phyloP scores from a whole-genome alignment of 2,797 vertebrate species.

The Rhinella marina region DNA sequence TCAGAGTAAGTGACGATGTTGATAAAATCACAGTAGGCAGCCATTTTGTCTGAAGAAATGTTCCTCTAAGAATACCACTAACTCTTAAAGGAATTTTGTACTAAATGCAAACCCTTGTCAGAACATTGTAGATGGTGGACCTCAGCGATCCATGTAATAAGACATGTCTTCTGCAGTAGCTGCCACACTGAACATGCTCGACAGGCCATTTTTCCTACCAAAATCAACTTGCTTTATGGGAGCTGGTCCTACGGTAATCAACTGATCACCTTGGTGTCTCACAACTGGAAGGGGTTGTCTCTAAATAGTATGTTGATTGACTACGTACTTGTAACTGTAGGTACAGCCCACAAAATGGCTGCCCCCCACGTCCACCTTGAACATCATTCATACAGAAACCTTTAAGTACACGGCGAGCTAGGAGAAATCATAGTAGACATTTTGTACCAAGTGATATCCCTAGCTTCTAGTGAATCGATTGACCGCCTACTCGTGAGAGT shows the following conservation, averaged over 20 bases:
- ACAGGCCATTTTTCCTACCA: neutral
- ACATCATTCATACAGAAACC: neutral
- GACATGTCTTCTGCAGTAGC: too few relatives aligned
- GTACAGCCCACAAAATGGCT: conserved; percentile 1
- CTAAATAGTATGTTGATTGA: neutral
- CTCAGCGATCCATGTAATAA: too few relatives aligned
- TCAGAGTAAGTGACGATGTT: neutral
- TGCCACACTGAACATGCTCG: too few relatives aligned
- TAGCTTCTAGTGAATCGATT: neutral
- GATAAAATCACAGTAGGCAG: neutral
- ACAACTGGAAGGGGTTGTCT: neutral
- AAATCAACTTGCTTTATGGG: neutral
- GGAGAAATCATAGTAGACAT: neutral
- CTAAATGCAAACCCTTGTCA: too few relatives aligned
- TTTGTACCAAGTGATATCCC: neutral
- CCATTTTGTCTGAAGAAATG: neutral
- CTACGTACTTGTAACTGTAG: neutral
- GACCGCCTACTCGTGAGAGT: neutral
- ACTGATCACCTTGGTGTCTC: neutral
- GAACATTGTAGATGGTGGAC: too few relatives aligned
- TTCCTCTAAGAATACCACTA: too few relatives aligned
- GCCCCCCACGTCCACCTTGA: neutral
- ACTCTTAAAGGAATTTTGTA: neutral
- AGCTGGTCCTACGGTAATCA: too few relatives aligned
- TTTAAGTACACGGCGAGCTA: neutral